Evolutionary conservation across 2,797 vertebrate genomes (phyloP).

Genomic region (Sphaeramia orbicularis): DNA sequence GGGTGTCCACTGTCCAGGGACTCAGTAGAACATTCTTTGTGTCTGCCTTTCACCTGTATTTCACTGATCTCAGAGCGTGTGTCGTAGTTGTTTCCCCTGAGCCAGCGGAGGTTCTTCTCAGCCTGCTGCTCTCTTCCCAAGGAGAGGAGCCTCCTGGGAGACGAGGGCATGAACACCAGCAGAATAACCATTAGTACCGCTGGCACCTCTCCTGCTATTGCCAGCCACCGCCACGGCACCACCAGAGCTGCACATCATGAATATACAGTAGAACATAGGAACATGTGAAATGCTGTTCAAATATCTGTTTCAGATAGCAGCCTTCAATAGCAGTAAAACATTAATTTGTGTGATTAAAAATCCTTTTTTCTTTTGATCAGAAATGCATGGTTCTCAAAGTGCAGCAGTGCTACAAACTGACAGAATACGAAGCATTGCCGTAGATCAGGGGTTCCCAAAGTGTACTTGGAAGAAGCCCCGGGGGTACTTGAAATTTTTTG

Average conservation of each 20-base stretch:
- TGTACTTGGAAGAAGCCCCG: no score
- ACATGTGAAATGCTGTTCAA: no score
- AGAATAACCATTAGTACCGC: constrained; percentile 88
- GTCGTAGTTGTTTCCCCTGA: constrained; percentile 85
- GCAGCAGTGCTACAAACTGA: no score
- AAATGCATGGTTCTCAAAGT: no score
- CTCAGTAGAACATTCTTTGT: background rate
- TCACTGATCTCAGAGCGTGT: constrained; percentile 82
- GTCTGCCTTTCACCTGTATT: constrained; percentile 81
- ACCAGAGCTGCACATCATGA: constrained; percentile 81
- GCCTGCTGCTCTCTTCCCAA: constrained; percentile 85
- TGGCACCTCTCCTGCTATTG: constrained; percentile 88
- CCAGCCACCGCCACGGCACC: constrained; percentile 94
- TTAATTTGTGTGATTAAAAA: no score
- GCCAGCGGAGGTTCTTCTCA: constrained; percentile 86
- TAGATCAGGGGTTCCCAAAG: no score
- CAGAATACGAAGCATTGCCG: no score
- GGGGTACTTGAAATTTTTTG: no score
- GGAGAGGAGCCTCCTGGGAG: constrained; percentile 93
- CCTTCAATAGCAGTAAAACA: no score
- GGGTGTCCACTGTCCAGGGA: no score
- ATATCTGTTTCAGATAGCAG: no score
- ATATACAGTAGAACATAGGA: background rate
- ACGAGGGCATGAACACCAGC: constrained; percentile 92
- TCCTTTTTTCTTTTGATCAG: no score